These are phyloP conservation scores for Pogonophryne albipinna DNA, from an alignment of 2,797 vertebrate genomes.

Conservation along the genomic window DNA sequence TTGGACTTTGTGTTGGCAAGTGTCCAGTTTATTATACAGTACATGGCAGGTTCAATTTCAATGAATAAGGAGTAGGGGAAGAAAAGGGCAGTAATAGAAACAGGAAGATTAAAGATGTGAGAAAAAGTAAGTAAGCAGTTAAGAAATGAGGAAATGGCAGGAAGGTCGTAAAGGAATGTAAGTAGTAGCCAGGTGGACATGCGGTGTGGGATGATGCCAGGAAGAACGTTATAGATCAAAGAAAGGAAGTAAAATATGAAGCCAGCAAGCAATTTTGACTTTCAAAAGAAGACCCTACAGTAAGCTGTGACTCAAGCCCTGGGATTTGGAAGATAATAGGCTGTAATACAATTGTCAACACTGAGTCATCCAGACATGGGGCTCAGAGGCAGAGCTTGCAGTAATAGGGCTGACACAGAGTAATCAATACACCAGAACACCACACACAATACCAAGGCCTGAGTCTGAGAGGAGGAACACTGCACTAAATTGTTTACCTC, in stretches of 20 bases:
- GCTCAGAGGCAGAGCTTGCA: conserved; percentile 53
- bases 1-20: not conserved
- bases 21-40: conserved; percentile 4
- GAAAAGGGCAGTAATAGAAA: not conserved
- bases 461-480: conserved; percentile 50
- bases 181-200: not conserved
- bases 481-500: conserved; percentile 48
- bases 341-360: conserved; percentile 74
- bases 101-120: not conserved
- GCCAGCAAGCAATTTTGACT: conserved; percentile 56
- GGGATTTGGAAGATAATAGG: conserved; percentile 71
- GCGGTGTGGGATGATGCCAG: not conserved
- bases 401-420: conserved; percentile 66
- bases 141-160: not conserved
- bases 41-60: not conserved
- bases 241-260: conserved; percentile 50
- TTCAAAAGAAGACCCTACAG: conserved; percentile 41
- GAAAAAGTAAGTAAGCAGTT: not conserved
- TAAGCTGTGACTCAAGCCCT: conserved; percentile 47
- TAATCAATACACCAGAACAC: conserved; percentile 72
- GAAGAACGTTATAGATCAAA: conserved; percentile 5
- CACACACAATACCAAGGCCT: conserved; percentile 42
- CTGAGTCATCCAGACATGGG: conserved; percentile 62
- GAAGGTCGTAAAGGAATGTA: not conserved
- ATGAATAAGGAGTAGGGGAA: not conserved